Evolutionary conservation across 1,140 invertebrate species (phyloP).

Genomic region (Harlomillsia oculata): DNA sequence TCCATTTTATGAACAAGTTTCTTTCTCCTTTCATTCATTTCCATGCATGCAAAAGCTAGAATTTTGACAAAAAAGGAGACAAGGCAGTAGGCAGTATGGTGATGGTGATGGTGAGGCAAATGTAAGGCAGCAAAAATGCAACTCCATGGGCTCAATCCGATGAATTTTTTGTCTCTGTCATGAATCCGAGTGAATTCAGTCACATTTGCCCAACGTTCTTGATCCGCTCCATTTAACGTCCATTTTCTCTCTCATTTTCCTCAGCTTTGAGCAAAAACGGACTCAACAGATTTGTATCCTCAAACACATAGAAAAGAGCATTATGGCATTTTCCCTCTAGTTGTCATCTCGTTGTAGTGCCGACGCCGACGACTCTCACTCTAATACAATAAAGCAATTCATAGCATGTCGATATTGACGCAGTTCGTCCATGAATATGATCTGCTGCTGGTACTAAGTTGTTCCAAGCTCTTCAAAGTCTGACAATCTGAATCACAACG

Average conservation of each 20-base stretch:
- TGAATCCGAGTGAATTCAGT: constrained; percentile 16
- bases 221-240: constrained; percentile 21
- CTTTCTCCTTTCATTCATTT: too few species aligned
- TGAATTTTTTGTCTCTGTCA: constrained; percentile 1
- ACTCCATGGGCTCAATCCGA: constrained; percentile 11
- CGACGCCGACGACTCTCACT: background rate
- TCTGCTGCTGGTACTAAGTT: too few species aligned
- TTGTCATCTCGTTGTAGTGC: background rate
- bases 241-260: constrained; percentile 9
- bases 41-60: too few species aligned
- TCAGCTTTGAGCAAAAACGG: constrained; percentile 6
- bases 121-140: too few species aligned
- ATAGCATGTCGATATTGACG: background rate
- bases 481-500: too few species aligned
- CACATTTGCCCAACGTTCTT: constrained; percentile 20
- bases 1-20: too few species aligned
- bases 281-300: background rate
- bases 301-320: background rate
- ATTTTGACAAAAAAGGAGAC: too few species aligned
- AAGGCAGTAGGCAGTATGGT: too few species aligned
- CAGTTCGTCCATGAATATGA: background rate
- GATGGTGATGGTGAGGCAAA: too few species aligned
- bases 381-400: background rate
- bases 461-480: too few species aligned
- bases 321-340: background rate